A percentile compares a stretch with the other conserved stretches of the same genome.
These are phyloP conservation scores for Chelidonichthys spinosus DNA, from an alignment of 2,797 vertebrate species.

Conservation along the genomic window DNA sequence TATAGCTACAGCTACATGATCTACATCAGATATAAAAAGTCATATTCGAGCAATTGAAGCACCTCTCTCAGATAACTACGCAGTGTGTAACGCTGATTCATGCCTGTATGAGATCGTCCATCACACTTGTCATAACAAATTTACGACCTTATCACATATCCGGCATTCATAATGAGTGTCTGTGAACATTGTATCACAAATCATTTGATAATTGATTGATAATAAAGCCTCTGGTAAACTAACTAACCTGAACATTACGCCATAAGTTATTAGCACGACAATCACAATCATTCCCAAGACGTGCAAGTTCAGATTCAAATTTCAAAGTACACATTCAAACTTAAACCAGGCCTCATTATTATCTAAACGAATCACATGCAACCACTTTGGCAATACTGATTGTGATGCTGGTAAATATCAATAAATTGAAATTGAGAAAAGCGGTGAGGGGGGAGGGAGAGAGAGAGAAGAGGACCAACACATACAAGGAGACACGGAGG, in stretches of 20 bases:
- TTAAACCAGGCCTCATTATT: background rate
- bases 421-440: constrained; percentile 3
- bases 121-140: background rate
- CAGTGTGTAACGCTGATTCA: background rate
- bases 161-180: background rate
- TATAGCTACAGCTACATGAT: too few species aligned
- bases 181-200: background rate
- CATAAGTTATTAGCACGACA: background rate
- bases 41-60: background rate
- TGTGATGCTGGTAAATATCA: background rate
- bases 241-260: too few species aligned
- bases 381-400: background rate
- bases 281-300: background rate
- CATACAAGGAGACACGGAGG: constrained; percentile 15
- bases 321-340: background rate
- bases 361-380: background rate
- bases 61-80: background rate
- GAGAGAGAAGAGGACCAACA: background rate
- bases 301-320: too few species aligned
- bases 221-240: constrained; percentile 1
- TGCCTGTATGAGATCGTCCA: background rate
- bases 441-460: background rate
- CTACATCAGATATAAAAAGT: background rate
- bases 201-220: too few species aligned
- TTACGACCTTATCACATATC: background rate